Percentiles rank a stretch among this genome's conserved stretches.
phyloP scores from a whole-genome alignment of 2,113 vertebrate species.

The Reinhardtius hippoglossoides region DNA sequence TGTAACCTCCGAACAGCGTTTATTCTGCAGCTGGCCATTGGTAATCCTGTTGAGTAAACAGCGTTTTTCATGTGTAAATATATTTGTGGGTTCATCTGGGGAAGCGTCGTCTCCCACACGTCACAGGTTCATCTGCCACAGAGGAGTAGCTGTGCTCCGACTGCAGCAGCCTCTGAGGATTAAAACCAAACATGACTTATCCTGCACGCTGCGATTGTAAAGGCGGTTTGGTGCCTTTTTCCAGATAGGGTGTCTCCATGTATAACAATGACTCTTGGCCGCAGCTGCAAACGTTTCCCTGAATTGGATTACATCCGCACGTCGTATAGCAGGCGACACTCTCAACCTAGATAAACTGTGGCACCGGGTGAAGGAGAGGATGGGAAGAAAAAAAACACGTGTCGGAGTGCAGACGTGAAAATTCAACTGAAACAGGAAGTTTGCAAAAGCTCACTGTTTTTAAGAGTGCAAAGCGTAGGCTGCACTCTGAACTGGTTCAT shows the following conservation, averaged over 20 bases:
- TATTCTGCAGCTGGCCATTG: slow-evolving; percentile 27
- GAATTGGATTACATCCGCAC: slow-evolving; percentile 73
- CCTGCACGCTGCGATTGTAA: slow-evolving; percentile 60
- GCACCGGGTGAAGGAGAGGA: slow-evolving; percentile 35
- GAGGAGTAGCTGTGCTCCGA: slow-evolving; percentile 50
- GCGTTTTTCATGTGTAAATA: slow-evolving; percentile 57
- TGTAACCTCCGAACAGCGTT: slow-evolving; percentile 46
- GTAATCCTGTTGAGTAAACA: slow-evolving; percentile 70
- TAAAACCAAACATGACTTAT: slow-evolving; percentile 74
- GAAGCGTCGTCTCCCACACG: slow-evolving; percentile 41
- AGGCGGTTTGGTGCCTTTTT: slow-evolving; percentile 55
- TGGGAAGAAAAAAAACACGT: not conserved
- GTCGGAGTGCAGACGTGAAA: slow-evolving; percentile 16
- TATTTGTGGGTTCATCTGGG: slow-evolving; percentile 52
- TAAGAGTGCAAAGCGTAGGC: not conserved
- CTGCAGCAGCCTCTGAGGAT: slow-evolving; percentile 64
- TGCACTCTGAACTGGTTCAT: not conserved
- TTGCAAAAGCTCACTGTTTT: not conserved
- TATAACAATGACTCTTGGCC: slow-evolving; percentile 68
- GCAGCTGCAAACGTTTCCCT: slow-evolving; percentile 60
- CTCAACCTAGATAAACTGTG: slow-evolving; percentile 64
- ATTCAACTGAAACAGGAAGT: slow-evolving; percentile 14
- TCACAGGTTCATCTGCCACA: slow-evolving; percentile 47
- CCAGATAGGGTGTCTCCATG: slow-evolving; percentile 61
- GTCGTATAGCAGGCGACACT: slow-evolving; percentile 53